phyloP scores from a whole-genome alignment of 2,113 vertebrate species.

The Dipodomys ordii region DNA sequence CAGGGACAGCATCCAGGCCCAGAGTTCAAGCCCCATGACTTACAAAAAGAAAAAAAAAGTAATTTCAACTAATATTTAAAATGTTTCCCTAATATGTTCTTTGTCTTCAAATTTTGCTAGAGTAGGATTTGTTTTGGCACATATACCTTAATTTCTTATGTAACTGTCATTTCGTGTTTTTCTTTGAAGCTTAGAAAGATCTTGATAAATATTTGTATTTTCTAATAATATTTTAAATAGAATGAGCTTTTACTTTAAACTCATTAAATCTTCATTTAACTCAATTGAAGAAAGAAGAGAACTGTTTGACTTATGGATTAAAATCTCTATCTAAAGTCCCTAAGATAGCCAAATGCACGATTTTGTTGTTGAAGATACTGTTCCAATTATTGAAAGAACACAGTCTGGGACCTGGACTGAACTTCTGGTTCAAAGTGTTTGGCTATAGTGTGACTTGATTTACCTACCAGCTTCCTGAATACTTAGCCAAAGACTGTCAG shows the following conservation, averaged over 20 bases:
- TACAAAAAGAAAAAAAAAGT: not conserved
- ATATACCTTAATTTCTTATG: not conserved
- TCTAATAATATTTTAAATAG: not conserved
- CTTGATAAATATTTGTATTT: not conserved
- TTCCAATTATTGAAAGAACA: not conserved
- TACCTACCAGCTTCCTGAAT: not conserved
- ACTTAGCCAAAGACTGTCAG: not conserved
- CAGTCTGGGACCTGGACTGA: not conserved
- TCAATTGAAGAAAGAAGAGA: not conserved
- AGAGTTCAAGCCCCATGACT: no score
- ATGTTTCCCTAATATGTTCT: not conserved
- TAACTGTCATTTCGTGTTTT: not conserved
- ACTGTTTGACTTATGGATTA: not conserved
- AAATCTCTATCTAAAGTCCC: not conserved
- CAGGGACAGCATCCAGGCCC: no score
- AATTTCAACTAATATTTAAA: not conserved
- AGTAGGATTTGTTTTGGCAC: not conserved
- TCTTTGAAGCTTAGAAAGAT: constrained; percentile 28
- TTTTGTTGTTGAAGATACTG: not conserved
- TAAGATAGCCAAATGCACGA: not conserved
- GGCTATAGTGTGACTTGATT: not conserved
- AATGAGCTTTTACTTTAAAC: not conserved
- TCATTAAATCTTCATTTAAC: not conserved
- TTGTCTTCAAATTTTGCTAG: constrained; percentile 1
- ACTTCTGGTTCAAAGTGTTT: not conserved